Conservation (phyloP, 1,140 invertebrate species). For the Harpegnathos saltator region DNA sequence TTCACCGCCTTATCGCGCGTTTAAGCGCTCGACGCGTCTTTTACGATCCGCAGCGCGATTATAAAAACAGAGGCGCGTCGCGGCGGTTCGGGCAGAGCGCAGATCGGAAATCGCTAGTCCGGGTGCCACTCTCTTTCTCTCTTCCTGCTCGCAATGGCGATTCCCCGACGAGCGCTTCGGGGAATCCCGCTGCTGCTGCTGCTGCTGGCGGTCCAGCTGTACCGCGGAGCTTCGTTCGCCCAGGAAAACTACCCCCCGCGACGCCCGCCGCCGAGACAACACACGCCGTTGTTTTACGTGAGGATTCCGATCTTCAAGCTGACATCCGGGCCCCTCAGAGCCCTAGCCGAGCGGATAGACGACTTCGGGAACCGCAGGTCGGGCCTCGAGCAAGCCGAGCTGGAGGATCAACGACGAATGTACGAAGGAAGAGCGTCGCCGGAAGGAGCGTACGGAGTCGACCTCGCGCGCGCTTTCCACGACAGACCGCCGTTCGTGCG, state of each 20-base stretch:
- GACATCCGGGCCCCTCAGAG: too few species aligned
- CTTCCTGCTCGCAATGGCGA: conserved; percentile 2
- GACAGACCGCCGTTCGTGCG: too few species aligned
- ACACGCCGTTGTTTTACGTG: too few species aligned
- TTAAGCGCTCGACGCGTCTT: not conserved
- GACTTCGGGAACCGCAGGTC: too few species aligned
- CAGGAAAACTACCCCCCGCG: not conserved
- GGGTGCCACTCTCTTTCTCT: too few species aligned
- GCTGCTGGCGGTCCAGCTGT: conserved; percentile 2
- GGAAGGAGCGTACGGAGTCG: too few species aligned
- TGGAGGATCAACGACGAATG: too few species aligned
- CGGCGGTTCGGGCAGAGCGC: not conserved
- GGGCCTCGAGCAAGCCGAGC: too few species aligned
- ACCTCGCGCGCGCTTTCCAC: too few species aligned
- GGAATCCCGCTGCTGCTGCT: not conserved
- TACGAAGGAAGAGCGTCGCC: too few species aligned
- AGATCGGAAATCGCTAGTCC: not conserved
- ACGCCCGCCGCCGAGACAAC: not conserved
- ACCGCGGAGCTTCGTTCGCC: not conserved
- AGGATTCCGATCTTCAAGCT: too few species aligned
- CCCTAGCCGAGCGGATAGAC: too few species aligned
- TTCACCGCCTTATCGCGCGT: not conserved
- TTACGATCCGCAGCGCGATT: conserved; percentile 14
- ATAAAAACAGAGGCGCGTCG: not conserved
- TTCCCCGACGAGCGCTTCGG: not conserved